These are phyloP conservation scores for Valencia hispanica DNA, from an alignment of 2,797 vertebrate genomes.

Conservation along the genomic window DNA sequence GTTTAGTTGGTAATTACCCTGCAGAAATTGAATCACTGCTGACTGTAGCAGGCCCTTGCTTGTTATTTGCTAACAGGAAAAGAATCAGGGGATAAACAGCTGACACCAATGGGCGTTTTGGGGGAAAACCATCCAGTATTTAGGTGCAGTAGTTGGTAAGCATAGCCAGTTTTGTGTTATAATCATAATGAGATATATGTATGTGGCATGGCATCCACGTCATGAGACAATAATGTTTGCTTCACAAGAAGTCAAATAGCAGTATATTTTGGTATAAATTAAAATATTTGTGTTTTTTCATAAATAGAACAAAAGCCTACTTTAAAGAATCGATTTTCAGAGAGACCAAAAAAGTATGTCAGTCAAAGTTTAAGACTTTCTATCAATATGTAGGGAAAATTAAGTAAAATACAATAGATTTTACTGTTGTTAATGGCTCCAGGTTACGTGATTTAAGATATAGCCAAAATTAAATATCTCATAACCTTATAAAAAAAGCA, in stretches of 20 bases:
- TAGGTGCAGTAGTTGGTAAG: background rate
- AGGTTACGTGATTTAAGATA: background rate
- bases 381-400: background rate
- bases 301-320: background rate
- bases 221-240: background rate
- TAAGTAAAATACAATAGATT: background rate
- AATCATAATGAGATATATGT: background rate
- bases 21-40: slow-evolving; percentile 20
- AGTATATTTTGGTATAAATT: too few species aligned
- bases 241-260: background rate
- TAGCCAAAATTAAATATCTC: background rate
- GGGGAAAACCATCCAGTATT: background rate
- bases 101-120: background rate
- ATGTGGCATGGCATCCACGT: background rate
- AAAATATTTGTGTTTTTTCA: background rate
- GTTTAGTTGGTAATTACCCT: slow-evolving; percentile 52
- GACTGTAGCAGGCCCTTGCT: slow-evolving; percentile 20
- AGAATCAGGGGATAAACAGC: background rate
- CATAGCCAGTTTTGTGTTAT: too few species aligned
- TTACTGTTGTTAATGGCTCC: background rate
- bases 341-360: background rate
- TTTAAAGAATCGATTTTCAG: background rate
- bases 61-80: slow-evolving; percentile 12
- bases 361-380: background rate
- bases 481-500: background rate